Evolutionary conservation across 2,888 invertebrate genomes (phyloP).

Genomic region (Ceriagrion tenellum): DNA sequence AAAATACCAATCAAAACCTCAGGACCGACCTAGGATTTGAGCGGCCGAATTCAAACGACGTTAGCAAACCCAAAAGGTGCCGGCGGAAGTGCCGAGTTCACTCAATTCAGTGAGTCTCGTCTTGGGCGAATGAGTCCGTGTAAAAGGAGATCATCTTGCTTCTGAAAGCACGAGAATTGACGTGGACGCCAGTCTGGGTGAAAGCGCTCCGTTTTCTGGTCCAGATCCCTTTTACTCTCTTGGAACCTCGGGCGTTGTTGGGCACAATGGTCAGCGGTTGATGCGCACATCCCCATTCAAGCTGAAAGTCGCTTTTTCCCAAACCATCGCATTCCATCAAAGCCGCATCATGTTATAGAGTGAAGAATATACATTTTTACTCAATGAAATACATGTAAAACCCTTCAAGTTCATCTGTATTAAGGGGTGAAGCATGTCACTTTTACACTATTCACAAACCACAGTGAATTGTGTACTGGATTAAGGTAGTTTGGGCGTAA

Average conservation of each 20-base stretch:
- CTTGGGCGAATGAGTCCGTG: background rate
- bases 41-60: too few relatives aligned
- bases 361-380: too few relatives aligned
- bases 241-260: background rate
- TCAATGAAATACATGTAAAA: too few relatives aligned
- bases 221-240: slow-evolving; percentile 2
- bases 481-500: too few relatives aligned
- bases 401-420: too few relatives aligned
- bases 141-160: background rate
- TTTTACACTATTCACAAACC: too few relatives aligned
- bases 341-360: too few relatives aligned
- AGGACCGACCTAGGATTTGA: too few relatives aligned
- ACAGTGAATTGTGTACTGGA: too few relatives aligned
- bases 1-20: too few relatives aligned
- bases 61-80: too few relatives aligned
- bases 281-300: background rate
- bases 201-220: background rate
- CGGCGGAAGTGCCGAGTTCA: background rate
- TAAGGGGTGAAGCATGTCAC: too few relatives aligned
- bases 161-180: background rate
- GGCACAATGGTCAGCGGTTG: background rate
- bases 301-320: background rate
- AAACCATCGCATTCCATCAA: background rate
- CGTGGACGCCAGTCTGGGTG: background rate
- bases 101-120: background rate